Evolutionary conservation across 2,113 vertebrate genomes (phyloP), one percentile per base, ranked within the genome.

Genomic region (Syngnathoides biaculeatus): DNA sequence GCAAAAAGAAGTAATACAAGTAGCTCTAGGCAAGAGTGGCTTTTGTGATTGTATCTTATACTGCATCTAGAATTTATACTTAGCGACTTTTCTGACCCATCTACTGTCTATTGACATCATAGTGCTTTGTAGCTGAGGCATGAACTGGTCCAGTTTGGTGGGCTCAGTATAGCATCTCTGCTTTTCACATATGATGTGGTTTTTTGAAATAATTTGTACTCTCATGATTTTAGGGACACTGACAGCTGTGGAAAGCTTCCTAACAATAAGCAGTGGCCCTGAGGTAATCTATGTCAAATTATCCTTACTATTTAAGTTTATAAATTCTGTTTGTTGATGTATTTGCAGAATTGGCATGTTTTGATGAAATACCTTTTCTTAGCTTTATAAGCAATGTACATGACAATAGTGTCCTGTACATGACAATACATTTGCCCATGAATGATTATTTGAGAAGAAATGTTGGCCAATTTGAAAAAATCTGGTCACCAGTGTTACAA

Each of bases 171-270:
- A n/a, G n/a, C n/a, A n/a, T n/a, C n/a, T n/a, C n/a, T n/a, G n/a
- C n/a, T n/a, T n/a, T n/a, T n/a, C n/a, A n/a, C n/a, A n/a, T n/a
- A n/a, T n/a, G n/a, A n/a, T n/a, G n/a, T n/a, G n/a, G n/a, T n/a
- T 63, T 38, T 61, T 63, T 8, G n/a, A 42, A 40, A 43, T 64
- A 0, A 47, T 66, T 13, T 26, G 7, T 50, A n/a, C 20, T 52
- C 1, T 52, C 20, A 9, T 52, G 20, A 76, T 79, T 80, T 59
- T 67, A 91, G 95, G 95, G 78, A 96, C 89, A 35, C 81, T 95
- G 86, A 95, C 94, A 65, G 87, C 92, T 72, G 91, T 94, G 13
- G 94, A 96, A 89, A 95, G 95, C 86, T 96, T 95, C 85, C 74
- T 94, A 83, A 84, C 80, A 0, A 4, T 95, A 40, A 88, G 85